Evolutionary conservation across 2,888 invertebrate species (phyloP), one percentile per base, ranked within the genome.

Genomic region (Bembecia ichneumoniformis): DNA sequence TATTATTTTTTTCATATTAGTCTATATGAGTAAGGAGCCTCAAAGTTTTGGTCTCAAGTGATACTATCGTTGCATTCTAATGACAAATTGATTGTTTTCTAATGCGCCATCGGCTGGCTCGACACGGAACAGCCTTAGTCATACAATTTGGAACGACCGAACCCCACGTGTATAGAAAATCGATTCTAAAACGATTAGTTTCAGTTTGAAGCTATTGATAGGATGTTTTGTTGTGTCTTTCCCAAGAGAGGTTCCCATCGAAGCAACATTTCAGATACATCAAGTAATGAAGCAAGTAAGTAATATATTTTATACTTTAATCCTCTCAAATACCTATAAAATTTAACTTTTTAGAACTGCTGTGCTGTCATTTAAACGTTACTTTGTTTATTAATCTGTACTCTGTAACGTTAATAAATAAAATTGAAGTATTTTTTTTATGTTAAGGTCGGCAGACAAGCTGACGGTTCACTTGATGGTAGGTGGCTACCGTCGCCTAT

Each of bases 141-240:
- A 40, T 40, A 14, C 5, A 5, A n/a, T n/a, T 40, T 14, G 5
- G 11, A 5, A 40, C 40, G 40, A 40, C 11, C 40, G n/a, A n/a
- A 14, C 40, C 2, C 40, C 40, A 40, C 40, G 40, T 28, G 28
- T 40, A 40, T 5, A 3, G 40, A 13, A 40, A 40, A 40, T 40
- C 40, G 40, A 13, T 40, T 40, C 14, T 5, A 40, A 40, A 40
- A 40, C 13, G 4, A 13, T 40, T 40, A 40, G 14, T 40, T 40
- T 10, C 13, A 13, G n/a, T 40, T 40, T 7, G 40, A 13, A 40
- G 28, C 28, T 11, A 40, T 15, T n/a, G 48, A 50, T 51, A 52
- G 49, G 54, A 71, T 72, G 72, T 71, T 72, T 54, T 69, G 72
- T 59, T 72, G 72, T 56, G 55, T 63, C 46, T 61, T 57, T 45